Evolutionary conservation across 1,140 invertebrate species (phyloP).

Genomic region (Atta colombica): DNA sequence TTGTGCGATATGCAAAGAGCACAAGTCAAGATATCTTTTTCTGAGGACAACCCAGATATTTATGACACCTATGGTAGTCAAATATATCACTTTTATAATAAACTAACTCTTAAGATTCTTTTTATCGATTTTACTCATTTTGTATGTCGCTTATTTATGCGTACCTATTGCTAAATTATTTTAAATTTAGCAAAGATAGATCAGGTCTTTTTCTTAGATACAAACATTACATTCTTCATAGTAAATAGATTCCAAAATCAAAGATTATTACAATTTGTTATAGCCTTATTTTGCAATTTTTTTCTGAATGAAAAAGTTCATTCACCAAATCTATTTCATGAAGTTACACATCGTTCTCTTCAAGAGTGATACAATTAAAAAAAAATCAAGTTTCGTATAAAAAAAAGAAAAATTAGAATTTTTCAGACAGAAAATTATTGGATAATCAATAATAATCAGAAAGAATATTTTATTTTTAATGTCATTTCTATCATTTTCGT

Average conservation of each 20-base stretch:
- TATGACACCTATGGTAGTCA: not conserved
- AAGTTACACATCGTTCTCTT: not conserved
- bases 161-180: not conserved
- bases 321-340: not conserved
- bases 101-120: not conserved
- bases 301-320: conserved; percentile 1
- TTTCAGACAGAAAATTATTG: too few relatives aligned
- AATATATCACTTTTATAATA: conserved; percentile 4
- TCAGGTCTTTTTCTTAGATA: not conserved
- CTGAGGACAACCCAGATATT: not conserved
- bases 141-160: not conserved
- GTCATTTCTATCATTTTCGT: too few relatives aligned
- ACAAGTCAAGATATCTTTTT: not conserved
- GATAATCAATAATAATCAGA: too few relatives aligned
- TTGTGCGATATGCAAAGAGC: not conserved
- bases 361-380: too few relatives aligned
- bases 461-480: too few relatives aligned
- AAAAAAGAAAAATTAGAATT: too few relatives aligned
- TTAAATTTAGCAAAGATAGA: not conserved
- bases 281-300: not conserved
- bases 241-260: not conserved
- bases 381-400: too few relatives aligned
- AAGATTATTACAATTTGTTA: not conserved
- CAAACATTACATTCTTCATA: not conserved
- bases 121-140: not conserved